A percentile compares a stretch with the other conserved stretches of the same genome.
Evolutionary conservation across 64 coral and sea anemone genomes (phyloP).

Genomic region (Pocillopora verrucosa): DNA sequence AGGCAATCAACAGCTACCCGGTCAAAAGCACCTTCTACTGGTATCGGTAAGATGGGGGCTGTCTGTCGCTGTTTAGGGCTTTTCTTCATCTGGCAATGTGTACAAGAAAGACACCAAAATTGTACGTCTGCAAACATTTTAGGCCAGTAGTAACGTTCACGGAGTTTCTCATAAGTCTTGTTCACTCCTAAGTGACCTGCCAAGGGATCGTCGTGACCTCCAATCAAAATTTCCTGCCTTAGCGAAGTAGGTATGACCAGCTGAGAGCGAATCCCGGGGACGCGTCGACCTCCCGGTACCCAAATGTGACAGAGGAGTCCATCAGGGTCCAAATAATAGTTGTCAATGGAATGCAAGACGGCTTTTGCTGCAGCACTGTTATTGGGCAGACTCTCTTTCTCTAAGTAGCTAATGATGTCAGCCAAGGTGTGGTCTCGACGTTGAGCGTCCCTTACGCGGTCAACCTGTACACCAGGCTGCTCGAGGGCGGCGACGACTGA

Average conservation of each 20-base stretch:
- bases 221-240: constrained; percentile 51
- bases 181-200: constrained; percentile 55
- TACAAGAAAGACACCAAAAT: constrained; percentile 37
- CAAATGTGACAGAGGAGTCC: too few species aligned
- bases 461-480: neutral
- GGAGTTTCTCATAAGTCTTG: constrained; percentile 48
- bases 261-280: too few species aligned
- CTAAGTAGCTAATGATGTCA: constrained; percentile 12
- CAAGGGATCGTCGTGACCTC: constrained; percentile 31
- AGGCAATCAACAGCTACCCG: too few species aligned
- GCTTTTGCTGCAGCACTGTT: neutral
- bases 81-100: constrained; percentile 57
- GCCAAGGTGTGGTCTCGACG: neutral
- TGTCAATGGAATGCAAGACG: too few species aligned
- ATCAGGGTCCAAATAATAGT: too few species aligned
- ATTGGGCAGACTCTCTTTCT: neutral
- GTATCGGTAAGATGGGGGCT: too few species aligned
- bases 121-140: constrained; percentile 20
- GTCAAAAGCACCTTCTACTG: too few species aligned
- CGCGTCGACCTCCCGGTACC: neutral
- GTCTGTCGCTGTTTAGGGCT: too few species aligned
- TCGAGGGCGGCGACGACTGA: neutral
- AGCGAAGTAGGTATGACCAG: too few species aligned
- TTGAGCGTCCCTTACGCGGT: neutral
- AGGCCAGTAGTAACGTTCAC: constrained; percentile 40